Evolutionary conservation across 2,888 invertebrate genomes (phyloP), one percentile per base, ranked within the genome.

Genomic region (Drosophila paranaensis): DNA sequence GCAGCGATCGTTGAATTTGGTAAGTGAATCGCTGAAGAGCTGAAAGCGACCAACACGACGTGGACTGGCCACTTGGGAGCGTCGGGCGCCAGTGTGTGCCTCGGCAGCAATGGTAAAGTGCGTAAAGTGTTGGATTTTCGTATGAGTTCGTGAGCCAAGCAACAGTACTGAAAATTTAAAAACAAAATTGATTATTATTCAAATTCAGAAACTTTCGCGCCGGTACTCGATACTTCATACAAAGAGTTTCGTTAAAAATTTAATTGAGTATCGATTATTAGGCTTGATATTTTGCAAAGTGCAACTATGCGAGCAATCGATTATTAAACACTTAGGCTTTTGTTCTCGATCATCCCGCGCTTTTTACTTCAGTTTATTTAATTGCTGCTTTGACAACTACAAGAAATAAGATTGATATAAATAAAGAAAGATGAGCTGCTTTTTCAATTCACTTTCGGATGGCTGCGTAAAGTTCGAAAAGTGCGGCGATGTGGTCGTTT

Each of bases 51-150:
- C 96, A 4, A 95, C 95, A 45, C 94, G 93, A 78, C 94, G 93
- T 0, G 94, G 94, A 48, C 93, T 94, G 3, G 93, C 92, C 48
- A 93, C 77, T 30, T 90, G 89, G 6, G 89, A 92, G 68, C 82
- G 91, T 62, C 71, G 92, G 84, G 56, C 67, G 0, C 90, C 87
- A 3, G 82, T 90, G 16, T 86, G 78, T 0, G 92, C 92, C 77
- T 97, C 96, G 6, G 96, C 95, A 10, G 95, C 95, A 72, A 98
- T 93, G 79, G 96, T 95, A 91, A 98, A 97, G 78, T 96, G 95
- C 0, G 95, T 95, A 92, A 98, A 97, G 91, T 96, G 96, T 90
- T 96, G 95, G 6, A 95, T 94, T 80, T 94, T 94, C 56, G 94
- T 93, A 89, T 95, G 95, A 0, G 95, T 95, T 67, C 95, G 94